These are phyloP conservation scores for Atrichornis clamosus DNA, from an alignment of 2,113 vertebrate species.

Conservation along the genomic window DNA sequence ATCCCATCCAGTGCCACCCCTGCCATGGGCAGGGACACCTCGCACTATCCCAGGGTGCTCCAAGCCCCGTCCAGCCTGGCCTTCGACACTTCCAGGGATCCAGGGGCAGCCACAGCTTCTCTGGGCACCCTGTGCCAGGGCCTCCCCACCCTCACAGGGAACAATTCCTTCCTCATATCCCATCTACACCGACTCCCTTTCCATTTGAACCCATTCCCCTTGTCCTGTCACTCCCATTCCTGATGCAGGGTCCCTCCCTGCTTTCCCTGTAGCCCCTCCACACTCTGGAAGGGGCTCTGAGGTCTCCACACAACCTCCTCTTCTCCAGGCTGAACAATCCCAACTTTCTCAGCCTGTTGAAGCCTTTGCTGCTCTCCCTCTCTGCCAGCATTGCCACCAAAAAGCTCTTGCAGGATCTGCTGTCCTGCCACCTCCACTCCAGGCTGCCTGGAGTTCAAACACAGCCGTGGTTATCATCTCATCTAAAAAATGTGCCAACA, in stretches of 20 bases:
- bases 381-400: not conserved
- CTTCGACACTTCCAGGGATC: not conserved
- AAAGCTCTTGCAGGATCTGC: not conserved
- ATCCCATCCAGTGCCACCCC: not conserved
- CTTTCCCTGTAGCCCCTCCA: not conserved
- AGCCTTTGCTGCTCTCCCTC: not conserved
- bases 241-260: not conserved
- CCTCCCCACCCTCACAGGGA: not conserved
- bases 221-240: not conserved
- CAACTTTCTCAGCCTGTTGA: not conserved
- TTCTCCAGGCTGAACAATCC: not conserved
- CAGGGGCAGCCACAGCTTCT: not conserved
- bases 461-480: not conserved
- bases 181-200: fast-evolving
- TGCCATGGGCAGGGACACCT: not conserved
- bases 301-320: not conserved
- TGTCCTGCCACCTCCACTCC: not conserved
- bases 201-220: not conserved
- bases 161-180: fast-evolving
- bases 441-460: not conserved
- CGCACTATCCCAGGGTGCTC: not conserved
- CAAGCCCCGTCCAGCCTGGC: not conserved
- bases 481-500: not conserved
- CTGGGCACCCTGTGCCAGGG: not conserved
- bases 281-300: not conserved